A percentile compares a stretch with the other conserved stretches of the same genome.
phyloP scores from a whole-genome alignment of 2,888 invertebrate genomes.

The Philereme vetulata region DNA sequence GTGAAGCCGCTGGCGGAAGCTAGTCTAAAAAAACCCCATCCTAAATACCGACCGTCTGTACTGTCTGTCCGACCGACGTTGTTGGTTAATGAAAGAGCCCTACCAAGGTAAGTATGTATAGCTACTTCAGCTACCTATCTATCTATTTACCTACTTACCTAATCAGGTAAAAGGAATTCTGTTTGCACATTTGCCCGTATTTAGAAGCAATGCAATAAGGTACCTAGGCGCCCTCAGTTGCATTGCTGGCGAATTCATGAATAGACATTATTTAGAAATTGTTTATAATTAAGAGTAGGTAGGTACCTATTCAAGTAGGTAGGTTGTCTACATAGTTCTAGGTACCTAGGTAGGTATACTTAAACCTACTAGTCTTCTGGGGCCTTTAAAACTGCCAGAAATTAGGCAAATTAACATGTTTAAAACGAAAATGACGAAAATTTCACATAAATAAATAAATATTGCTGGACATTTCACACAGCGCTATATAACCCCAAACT shows the following conservation, averaged over 20 bases:
- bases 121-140: not conserved
- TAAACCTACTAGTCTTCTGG: too few species aligned
- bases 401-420: too few species aligned
- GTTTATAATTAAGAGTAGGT: constrained; percentile 1
- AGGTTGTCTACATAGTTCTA: not conserved
- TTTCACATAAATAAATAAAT: too few species aligned
- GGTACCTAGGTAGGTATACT: not conserved
- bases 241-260: constrained; percentile 8
- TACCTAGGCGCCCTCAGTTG: constrained; percentile 7
- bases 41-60: too few species aligned
- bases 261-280: not conserved
- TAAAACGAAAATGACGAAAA: too few species aligned
- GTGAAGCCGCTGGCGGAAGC: too few species aligned
- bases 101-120: not conserved
- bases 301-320: not conserved
- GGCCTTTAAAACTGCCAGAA: too few species aligned
- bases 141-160: constrained; percentile 11
- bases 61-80: too few species aligned
- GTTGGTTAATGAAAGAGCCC: too few species aligned
- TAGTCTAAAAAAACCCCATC: too few species aligned
- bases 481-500: too few species aligned
- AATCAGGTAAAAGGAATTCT: constrained; percentile 11
- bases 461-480: too few species aligned
- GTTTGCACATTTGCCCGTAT: constrained; percentile 16
- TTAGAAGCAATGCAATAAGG: constrained; percentile 7